Percentiles rank a stretch among this genome's conserved stretches.
These are phyloP conservation scores for Schrankia costaestrigalis DNA, from an alignment of 2,888 invertebrate species.

Conservation along the genomic window DNA sequence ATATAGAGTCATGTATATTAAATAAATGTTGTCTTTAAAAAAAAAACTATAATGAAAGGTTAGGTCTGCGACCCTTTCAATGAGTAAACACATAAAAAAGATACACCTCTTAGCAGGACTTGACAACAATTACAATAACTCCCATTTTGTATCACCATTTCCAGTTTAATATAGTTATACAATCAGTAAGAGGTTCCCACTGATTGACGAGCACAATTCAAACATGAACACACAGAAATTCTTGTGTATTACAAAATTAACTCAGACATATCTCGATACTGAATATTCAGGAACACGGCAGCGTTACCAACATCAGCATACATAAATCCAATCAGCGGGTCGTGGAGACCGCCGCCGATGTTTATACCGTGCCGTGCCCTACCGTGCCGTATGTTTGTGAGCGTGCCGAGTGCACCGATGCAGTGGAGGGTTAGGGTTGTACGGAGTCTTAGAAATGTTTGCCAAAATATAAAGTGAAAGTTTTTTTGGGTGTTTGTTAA, in stretches of 20 bases:
- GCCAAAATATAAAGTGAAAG: too few species aligned
- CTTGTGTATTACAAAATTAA: slow-evolving; percentile 27
- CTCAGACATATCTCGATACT: slow-evolving; percentile 25
- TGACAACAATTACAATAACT: too few species aligned
- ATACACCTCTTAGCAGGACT: too few species aligned
- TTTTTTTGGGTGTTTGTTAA: too few species aligned
- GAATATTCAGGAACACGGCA: slow-evolving; percentile 36
- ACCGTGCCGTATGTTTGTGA: slow-evolving; percentile 35
- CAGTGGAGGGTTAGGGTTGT: slow-evolving; percentile 53
- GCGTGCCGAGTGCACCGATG: slow-evolving; percentile 69
- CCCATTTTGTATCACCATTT: too few species aligned
- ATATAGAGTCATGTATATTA: too few species aligned
- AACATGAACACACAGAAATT: slow-evolving; percentile 9
- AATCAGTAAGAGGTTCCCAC: too few species aligned
- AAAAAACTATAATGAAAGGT: too few species aligned
- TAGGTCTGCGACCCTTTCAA: too few species aligned
- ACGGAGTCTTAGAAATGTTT: slow-evolving; percentile 1
- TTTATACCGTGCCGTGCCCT: slow-evolving; percentile 41
- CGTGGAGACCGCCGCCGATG: slow-evolving; percentile 52
- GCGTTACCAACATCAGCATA: slow-evolving; percentile 38
- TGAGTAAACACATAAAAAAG: too few species aligned
- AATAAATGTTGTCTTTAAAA: too few species aligned
- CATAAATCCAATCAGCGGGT: slow-evolving; percentile 73
- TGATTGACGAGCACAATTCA: slow-evolving; percentile 1
- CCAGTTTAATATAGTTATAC: too few species aligned